Base-by-base conservation (phyloP, 2,888 invertebrate species). In the Sthenelais limicola region DNA sequence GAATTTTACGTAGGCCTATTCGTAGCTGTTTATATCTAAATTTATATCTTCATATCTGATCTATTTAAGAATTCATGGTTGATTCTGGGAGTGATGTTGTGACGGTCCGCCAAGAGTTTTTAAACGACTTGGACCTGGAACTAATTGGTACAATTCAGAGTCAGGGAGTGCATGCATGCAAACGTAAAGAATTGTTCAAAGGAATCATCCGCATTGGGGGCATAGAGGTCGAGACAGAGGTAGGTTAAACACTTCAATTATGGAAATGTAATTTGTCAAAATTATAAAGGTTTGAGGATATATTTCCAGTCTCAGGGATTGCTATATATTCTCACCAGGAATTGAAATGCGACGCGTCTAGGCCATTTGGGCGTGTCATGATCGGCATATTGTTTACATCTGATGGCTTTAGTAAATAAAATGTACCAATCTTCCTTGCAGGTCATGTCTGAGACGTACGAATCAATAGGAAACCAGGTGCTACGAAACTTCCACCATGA, bases 61-160 rank as follows among this genome's bases (percentile, higher is more conserved):
- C n/a, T n/a, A n/a, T n/a, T n/a, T n/a, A 75, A 85, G 85, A 84
- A 54, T 85, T 85, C 72, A 85, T 85, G 85, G 82, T 85, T 1
- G 85, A 85, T 73, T 84, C 84, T 18, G 85, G 85, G 43, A 85
- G 85, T 80, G 85, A 85, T 73, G 85, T 85, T 24, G 82, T 82
- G 2, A 85, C 85, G 28, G 73, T 85, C 18, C 71, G 82, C 68
- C 80, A 83, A 51, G 81, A 82, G 28, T 77, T 82, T 2, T 72
- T 85, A 12, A 76, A 81, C 32, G 74, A 75, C 1, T 75, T 85
- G 32, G 82, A 83, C 72, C 76, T 84, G 32, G 83, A 85, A 54
- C 71, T 82, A 18, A 76, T 85, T 28, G 82, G 83, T 7, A 80
- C 80, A 12, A 81, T 84, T 5, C 79, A 80, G 32, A 85, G 85